Conservation (phyloP, 2,113 vertebrate species). For the Gopherus flavomarginatus region DNA sequence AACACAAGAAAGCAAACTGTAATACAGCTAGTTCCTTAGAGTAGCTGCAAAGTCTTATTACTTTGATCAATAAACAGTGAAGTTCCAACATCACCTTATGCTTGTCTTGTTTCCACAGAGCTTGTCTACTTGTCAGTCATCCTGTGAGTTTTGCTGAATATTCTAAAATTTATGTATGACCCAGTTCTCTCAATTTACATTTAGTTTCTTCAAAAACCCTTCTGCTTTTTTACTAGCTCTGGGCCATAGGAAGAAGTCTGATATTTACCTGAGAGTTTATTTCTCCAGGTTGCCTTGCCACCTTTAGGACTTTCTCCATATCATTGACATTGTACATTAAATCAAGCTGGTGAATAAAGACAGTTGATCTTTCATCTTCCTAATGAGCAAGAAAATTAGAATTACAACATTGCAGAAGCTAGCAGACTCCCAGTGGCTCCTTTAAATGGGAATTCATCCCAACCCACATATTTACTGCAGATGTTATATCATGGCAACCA, state of each 20-base stretch:
- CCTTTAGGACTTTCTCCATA: background rate
- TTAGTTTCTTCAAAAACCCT: background rate
- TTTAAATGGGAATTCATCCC: background rate
- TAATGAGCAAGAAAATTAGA: background rate
- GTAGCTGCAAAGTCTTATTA: background rate
- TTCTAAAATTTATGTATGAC: too few species aligned
- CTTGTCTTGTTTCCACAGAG: background rate
- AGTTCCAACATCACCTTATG: background rate
- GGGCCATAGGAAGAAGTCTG: background rate
- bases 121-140: background rate
- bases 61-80: background rate
- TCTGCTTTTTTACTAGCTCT: rapidly evolving
- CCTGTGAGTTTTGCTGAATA: background rate
- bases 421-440: background rate
- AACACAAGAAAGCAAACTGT: background rate
- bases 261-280: background rate
- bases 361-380: background rate
- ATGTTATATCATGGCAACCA: background rate
- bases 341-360: background rate
- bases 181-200: background rate
- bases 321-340: background rate
- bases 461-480: background rate
- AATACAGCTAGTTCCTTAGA: background rate
- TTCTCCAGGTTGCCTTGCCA: background rate
- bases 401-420: background rate